Evolutionary conservation across 1,140 invertebrate species (phyloP).

Genomic region (Latrodectus geometricus): DNA sequence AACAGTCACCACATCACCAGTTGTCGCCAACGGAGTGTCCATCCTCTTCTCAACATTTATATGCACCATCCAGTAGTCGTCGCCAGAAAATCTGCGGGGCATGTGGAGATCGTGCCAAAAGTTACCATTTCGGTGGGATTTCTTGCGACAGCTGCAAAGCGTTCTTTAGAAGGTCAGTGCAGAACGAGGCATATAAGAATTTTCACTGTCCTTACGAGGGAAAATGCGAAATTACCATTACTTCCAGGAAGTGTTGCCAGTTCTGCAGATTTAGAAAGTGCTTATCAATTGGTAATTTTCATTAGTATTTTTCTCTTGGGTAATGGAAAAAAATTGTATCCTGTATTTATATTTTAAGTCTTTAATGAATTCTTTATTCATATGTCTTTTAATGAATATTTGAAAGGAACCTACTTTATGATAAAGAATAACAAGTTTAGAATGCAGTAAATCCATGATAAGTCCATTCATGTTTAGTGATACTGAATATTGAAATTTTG

Average conservation of each 20-base stretch:
- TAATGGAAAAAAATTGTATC: no score
- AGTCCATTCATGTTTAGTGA: no score
- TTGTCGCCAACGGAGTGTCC: neutral
- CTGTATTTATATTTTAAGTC: no score
- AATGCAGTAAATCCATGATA: no score
- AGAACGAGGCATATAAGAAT: slow-evolving; percentile 67
- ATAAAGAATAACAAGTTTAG: no score
- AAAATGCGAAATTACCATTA: slow-evolving; percentile 67
- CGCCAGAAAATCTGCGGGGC: slow-evolving; percentile 70
- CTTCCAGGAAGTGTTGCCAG: slow-evolving; percentile 67
- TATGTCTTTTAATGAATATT: no score
- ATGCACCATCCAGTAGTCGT: slow-evolving; percentile 54
- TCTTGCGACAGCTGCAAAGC: slow-evolving; percentile 70
- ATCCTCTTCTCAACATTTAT: slow-evolving; percentile 66
- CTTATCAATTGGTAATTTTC: slow-evolving; percentile 67
- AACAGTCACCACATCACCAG: slow-evolving; percentile 31
- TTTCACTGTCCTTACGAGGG: slow-evolving; percentile 68
- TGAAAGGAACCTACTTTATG: no score
- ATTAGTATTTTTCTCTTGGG: neutral
- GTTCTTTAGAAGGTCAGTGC: slow-evolving; percentile 69
- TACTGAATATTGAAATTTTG: no score
- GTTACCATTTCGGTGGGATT: slow-evolving; percentile 69
- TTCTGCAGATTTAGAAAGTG: slow-evolving; percentile 70
- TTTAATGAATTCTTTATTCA: no score
- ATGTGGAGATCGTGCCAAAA: slow-evolving; percentile 69